A percentile compares a stretch with the other conserved stretches of the same genome.
Evolutionary conservation across 2,888 invertebrate genomes (phyloP).

Genomic region (Chrysomela aeneicollis): DNA sequence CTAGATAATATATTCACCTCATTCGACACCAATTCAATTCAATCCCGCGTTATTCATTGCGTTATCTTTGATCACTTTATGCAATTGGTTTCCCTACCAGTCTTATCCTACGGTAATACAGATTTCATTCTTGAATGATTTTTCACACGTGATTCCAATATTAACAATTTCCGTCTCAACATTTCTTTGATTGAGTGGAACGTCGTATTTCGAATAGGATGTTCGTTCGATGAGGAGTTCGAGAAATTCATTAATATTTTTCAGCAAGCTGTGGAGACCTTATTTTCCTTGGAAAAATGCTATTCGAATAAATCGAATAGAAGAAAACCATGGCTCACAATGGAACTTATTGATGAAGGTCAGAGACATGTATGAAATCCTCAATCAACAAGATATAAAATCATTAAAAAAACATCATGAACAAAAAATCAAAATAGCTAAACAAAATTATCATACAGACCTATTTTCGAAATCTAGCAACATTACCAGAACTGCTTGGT

Average conservation of each 20-base stretch:
- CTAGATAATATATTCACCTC: neutral
- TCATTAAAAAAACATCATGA: slow-evolving; percentile 13
- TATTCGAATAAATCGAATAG: neutral
- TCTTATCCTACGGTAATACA: neutral
- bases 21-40: neutral
- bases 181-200: slow-evolving; percentile 15
- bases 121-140: neutral
- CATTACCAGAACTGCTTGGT: slow-evolving; percentile 6
- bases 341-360: slow-evolving; percentile 2
- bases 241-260: neutral
- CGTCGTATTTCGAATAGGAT: slow-evolving; percentile 4
- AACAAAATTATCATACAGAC: slow-evolving; percentile 1
- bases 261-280: slow-evolving; percentile 8
- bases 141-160: slow-evolving; percentile 5
- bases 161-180: slow-evolving; percentile 8
- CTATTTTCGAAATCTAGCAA: slow-evolving; percentile 4
- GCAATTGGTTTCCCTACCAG: slow-evolving; percentile 2
- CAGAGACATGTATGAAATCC: slow-evolving; percentile 1
- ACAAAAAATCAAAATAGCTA: slow-evolving; percentile 12
- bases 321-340: slow-evolving; percentile 3
- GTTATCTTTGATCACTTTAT: neutral
- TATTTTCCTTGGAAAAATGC: neutral
- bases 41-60: slow-evolving; percentile 1
- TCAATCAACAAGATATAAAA: slow-evolving; percentile 13
- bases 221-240: slow-evolving; percentile 8